Percentiles rank a stretch among this genome's conserved stretches.
Evolutionary conservation across 2,888 invertebrate genomes (phyloP).

Genomic region (Chelonus formosanus): DNA sequence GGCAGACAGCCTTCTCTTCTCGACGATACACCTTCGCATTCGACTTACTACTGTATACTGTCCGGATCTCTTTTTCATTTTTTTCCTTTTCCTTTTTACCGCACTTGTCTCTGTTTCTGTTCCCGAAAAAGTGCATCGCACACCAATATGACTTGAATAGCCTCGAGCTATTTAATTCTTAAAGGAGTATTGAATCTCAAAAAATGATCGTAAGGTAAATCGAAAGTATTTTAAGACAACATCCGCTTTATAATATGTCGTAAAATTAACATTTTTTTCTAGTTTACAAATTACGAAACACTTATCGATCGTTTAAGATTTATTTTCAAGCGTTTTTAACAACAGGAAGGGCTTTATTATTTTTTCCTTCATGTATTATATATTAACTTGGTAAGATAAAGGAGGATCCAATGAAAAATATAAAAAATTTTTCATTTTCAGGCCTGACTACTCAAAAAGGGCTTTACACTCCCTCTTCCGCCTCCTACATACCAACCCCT

Average conservation of each 20-base stretch:
- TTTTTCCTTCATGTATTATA: background rate
- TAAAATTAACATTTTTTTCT: too few species aligned
- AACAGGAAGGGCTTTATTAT: conserved; percentile 1
- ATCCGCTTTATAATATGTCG: too few species aligned
- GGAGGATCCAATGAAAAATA: too few species aligned
- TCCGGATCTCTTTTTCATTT: conserved; percentile 27
- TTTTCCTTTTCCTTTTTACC: conserved; percentile 18
- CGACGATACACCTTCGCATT: conserved; percentile 37
- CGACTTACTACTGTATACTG: conserved; percentile 33
- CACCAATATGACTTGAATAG: conserved; percentile 16
- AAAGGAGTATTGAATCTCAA: background rate
- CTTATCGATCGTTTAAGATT: background rate
- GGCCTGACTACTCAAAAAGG: too few species aligned
- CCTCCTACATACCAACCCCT: conserved; percentile 9
- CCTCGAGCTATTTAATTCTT: background rate
- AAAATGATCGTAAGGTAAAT: conserved; percentile 10
- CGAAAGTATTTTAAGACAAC: conserved; percentile 9
- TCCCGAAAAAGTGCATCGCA: conserved; percentile 27
- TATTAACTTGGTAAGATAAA: too few species aligned
- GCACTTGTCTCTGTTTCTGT: background rate
- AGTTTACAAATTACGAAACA: too few species aligned
- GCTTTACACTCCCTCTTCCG: conserved; percentile 15
- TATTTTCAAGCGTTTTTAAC: background rate
- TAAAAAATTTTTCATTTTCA: too few species aligned
- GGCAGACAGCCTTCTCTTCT: conserved; percentile 38